phyloP scores from a whole-genome alignment of 2,888 invertebrate species.

The Congeria kusceri region DNA sequence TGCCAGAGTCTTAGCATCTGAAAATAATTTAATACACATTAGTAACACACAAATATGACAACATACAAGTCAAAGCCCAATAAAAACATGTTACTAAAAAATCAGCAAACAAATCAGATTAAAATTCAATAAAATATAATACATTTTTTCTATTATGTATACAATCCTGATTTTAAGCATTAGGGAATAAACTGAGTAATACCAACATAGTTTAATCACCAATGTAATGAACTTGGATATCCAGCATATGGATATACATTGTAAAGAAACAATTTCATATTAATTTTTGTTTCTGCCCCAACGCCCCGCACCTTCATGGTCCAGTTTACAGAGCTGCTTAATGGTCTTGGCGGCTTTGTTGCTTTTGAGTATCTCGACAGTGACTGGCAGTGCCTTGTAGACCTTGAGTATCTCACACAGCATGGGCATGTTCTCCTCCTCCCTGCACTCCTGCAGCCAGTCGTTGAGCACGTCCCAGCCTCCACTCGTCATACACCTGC shows the following conservation, averaged over 20 bases:
- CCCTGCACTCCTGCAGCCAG: constrained; percentile 96
- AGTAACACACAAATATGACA: too few species aligned
- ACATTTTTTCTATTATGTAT: too few species aligned
- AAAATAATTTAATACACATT: too few species aligned
- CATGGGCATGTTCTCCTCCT: constrained; percentile 93
- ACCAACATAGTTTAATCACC: too few species aligned
- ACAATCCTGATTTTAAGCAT: too few species aligned
- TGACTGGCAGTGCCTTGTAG: constrained; percentile 94
- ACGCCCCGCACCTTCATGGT: constrained; percentile 89
- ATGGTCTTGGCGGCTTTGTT: constrained; percentile 97
- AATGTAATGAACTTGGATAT: too few species aligned
- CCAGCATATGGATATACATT: too few species aligned
- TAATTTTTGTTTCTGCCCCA: neutral
- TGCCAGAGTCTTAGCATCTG: constrained; percentile 92
- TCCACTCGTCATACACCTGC: constrained; percentile 93
- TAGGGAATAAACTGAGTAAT: neutral
- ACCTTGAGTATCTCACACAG: constrained; percentile 94
- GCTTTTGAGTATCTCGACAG: constrained; percentile 94
- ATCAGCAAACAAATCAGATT: too few species aligned
- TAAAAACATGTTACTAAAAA: too few species aligned
- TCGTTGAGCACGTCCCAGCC: constrained; percentile 96
- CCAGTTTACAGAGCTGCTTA: constrained; percentile 87
- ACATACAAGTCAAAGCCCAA: too few species aligned
- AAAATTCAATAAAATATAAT: too few species aligned
- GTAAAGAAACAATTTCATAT: too few species aligned